Evolutionary conservation across 2,888 invertebrate genomes (phyloP).

Genomic region (Incurvaria masculella): DNA sequence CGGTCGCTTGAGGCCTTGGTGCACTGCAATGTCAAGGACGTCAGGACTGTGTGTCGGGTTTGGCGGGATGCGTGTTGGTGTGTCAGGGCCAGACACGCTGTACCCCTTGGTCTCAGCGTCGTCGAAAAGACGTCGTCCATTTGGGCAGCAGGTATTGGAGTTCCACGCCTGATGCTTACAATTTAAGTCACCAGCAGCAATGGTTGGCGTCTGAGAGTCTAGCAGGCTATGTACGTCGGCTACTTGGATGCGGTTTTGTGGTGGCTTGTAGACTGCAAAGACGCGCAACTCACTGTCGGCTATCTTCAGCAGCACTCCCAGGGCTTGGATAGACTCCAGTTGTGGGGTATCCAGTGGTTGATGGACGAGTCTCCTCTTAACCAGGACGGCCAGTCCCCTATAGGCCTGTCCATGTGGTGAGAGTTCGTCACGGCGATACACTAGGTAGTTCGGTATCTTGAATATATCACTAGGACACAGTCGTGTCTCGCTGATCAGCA

Average conservation of each 20-base stretch:
- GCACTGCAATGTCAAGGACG: no score
- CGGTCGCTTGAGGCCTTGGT: no score
- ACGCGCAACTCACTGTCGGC: background rate
- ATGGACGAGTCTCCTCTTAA: background rate
- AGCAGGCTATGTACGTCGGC: no score
- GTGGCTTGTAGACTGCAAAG: background rate
- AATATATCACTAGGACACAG: background rate
- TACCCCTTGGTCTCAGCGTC: background rate
- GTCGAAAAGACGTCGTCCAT: constrained; percentile 1
- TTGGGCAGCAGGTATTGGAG: background rate
- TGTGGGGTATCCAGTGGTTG: background rate
- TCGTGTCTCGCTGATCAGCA: constrained; percentile 3
- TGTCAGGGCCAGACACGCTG: background rate
- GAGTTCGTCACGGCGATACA: constrained; percentile 2
- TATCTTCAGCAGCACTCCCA: no score
- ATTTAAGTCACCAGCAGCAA: background rate
- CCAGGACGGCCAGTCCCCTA: constrained; percentile 3
- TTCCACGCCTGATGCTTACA: no score
- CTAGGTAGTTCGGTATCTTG: background rate
- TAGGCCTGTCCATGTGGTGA: background rate
- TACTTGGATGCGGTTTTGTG: background rate
- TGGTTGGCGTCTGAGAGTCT: background rate
- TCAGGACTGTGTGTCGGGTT: background rate
- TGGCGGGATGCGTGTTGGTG: no score
- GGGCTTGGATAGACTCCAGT: background rate